A percentile compares a stretch with the other conserved stretches of the same genome.
phyloP scores from a whole-genome alignment of 1,140 invertebrate species.

The Zaprionus kolodkinae region DNA sequence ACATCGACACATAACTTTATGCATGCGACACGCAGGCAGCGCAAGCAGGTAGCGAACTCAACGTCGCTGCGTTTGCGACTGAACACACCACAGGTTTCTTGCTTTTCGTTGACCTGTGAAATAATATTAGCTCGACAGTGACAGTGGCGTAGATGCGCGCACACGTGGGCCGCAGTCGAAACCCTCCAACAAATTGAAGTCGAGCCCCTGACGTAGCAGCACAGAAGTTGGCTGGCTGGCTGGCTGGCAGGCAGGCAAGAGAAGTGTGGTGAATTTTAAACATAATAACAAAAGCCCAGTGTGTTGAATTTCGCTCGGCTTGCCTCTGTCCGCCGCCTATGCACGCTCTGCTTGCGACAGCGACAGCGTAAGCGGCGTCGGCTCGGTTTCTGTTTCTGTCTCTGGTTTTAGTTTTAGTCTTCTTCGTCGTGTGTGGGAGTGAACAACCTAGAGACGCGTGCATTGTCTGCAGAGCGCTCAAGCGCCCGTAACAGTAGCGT shows the following conservation, averaged over 20 bases:
- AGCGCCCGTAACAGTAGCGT: slow-evolving; percentile 47
- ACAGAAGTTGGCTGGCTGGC: slow-evolving; percentile 21
- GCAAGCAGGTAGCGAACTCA: slow-evolving; percentile 36
- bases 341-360: slow-evolving; percentile 19
- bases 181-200: slow-evolving; percentile 29
- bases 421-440: slow-evolving; percentile 71
- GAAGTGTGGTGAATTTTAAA: slow-evolving; percentile 42
- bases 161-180: slow-evolving; percentile 38
- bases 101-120: slow-evolving; percentile 62
- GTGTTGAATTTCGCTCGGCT: slow-evolving; percentile 43
- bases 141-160: slow-evolving; percentile 35
- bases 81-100: slow-evolving; percentile 45
- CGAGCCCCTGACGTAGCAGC: slow-evolving; percentile 39
- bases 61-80: slow-evolving; percentile 39
- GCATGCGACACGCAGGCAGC: slow-evolving; percentile 46
- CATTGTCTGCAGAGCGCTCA: slow-evolving; percentile 8
- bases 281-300: slow-evolving; percentile 45
- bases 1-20: slow-evolving; percentile 31
- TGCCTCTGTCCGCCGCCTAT: slow-evolving; percentile 20
- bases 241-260: slow-evolving; percentile 10
- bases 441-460: slow-evolving; percentile 30
- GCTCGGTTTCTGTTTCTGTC: slow-evolving; percentile 7
- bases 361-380: background rate
- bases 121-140: slow-evolving; percentile 40
- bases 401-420: slow-evolving; percentile 38